A percentile compares a stretch with the other conserved stretches of the same genome.
phyloP scores from a whole-genome alignment of 2,888 invertebrate species.

The Lycocerus yunnanus region DNA sequence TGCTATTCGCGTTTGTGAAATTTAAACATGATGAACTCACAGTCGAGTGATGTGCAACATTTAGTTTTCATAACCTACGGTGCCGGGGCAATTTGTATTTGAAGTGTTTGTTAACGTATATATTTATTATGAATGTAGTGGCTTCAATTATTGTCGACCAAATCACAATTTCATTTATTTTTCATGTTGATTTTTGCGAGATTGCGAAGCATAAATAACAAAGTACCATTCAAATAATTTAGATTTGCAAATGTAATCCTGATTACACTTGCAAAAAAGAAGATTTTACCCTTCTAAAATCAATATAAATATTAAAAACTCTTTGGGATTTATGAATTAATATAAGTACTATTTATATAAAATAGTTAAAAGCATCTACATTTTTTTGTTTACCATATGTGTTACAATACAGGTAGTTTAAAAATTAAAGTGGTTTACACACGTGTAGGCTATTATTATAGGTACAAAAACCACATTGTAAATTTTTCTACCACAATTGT shows the following conservation, averaged over 20 bases:
- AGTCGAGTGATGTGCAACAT: conserved; percentile 21
- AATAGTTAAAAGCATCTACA: too few species aligned
- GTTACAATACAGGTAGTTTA: neutral
- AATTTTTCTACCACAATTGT: conserved; percentile 23
- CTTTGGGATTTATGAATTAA: too few species aligned
- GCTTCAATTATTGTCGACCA: conserved; percentile 2
- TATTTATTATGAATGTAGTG: conserved; percentile 14
- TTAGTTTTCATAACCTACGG: conserved; percentile 23
- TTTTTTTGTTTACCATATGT: neutral
- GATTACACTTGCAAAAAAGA: neutral
- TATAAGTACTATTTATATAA: too few species aligned
- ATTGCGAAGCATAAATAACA: neutral
- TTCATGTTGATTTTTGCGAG: neutral
- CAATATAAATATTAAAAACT: neutral
- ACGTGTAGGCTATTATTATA: conserved; percentile 1
- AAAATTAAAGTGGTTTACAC: conserved; percentile 13
- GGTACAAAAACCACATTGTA: conserved; percentile 11
- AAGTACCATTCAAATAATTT: neutral
- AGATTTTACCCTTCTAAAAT: neutral
- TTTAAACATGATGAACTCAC: conserved; percentile 18
- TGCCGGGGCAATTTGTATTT: conserved; percentile 18
- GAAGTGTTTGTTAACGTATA: conserved; percentile 12
- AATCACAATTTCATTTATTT: neutral
- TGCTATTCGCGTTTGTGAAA: conserved; percentile 23
- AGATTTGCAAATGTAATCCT: neutral